Conservation (phyloP, 2,797 vertebrate genomes). For the Gila robusta region DNA sequence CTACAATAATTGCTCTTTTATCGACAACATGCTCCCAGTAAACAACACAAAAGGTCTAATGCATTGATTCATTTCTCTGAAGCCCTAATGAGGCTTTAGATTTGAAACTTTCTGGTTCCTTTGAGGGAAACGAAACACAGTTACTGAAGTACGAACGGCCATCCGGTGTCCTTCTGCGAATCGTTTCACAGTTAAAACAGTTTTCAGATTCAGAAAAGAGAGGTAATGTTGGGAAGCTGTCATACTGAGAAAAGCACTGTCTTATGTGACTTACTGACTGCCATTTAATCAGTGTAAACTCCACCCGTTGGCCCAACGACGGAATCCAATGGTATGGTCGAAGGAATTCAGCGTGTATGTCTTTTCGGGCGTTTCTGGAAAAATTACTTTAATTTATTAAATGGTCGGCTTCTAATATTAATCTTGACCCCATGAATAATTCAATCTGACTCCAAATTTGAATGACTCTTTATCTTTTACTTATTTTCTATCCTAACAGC, state of each 20-base stretch:
- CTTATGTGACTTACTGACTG: background rate
- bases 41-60: constrained; percentile 27
- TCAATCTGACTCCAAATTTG: too few species aligned
- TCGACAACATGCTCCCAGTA: constrained; percentile 10
- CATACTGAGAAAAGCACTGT: background rate
- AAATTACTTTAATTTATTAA: too few species aligned
- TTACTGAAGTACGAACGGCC: constrained; percentile 20
- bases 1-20: background rate
- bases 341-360: too few species aligned
- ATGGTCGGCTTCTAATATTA: too few species aligned
- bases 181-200: background rate
- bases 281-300: too few species aligned
- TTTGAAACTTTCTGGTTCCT: constrained; percentile 35
- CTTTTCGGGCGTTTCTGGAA: too few species aligned
- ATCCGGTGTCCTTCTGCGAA: background rate
- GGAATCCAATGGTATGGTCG: too few species aligned
- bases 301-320: too few species aligned
- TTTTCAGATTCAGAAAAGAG: background rate
- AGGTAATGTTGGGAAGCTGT: background rate
- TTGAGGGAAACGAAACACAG: constrained; percentile 22
- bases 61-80: constrained; percentile 36
- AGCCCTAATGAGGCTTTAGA: constrained; percentile 50
- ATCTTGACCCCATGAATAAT: too few species aligned
- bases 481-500: too few species aligned
- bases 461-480: too few species aligned